phyloP scores from a whole-genome alignment of 2,113 vertebrate genomes.

The Arvicanthis niloticus region DNA sequence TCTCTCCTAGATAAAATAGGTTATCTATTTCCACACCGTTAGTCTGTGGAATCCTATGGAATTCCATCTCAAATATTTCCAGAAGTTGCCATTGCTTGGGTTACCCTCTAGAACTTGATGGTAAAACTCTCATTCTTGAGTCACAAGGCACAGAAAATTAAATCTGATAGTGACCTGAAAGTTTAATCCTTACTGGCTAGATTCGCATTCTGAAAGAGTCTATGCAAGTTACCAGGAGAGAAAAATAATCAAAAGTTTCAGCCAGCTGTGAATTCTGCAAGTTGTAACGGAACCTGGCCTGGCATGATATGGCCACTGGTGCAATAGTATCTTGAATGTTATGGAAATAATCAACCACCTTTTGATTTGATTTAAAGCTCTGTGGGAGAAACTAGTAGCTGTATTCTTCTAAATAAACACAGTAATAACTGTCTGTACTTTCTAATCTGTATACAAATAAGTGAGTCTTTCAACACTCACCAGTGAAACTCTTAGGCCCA shows the following conservation, averaged over 20 bases:
- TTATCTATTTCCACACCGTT: background rate
- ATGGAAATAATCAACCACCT: background rate
- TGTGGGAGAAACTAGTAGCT: background rate
- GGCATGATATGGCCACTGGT: background rate
- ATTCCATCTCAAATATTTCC: background rate
- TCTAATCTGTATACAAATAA: background rate
- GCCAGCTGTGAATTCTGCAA: background rate
- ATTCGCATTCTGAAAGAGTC: background rate
- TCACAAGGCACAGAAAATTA: background rate
- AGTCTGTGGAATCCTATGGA: background rate
- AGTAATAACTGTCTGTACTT: background rate
- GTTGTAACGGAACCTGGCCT: background rate
- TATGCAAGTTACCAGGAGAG: background rate
- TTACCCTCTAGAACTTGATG: background rate
- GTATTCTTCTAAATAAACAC: background rate
- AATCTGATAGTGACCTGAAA: background rate
- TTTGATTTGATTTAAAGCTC: background rate
- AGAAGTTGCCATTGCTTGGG: background rate
- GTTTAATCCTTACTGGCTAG: background rate
- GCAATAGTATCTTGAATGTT: background rate
- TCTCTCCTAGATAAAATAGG: background rate
- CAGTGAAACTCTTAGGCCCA: background rate
- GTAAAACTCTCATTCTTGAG: background rate
- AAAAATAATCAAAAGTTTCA: background rate
- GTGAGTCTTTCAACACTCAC: background rate